Evolutionary conservation across 2,888 invertebrate genomes (phyloP), one percentile per base, ranked within the genome.

Genomic region (Drosophila tanythrix): DNA sequence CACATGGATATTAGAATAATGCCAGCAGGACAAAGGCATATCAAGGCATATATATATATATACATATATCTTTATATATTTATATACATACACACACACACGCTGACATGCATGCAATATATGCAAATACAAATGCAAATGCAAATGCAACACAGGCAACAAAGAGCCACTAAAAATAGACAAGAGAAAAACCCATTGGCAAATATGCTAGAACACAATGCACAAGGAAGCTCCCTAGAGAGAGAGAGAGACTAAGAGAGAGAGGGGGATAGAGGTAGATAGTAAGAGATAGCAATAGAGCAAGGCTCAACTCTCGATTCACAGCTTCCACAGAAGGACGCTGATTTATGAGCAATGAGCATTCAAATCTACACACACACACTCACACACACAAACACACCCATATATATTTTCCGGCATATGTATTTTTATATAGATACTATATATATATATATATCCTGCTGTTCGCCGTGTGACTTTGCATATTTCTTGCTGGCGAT

Each of bases 1-100:
- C 60, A 70, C 58, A 81, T 66, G 82, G 76, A 82, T 82, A 89
- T 84, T 84, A 84, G 88, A 84, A 89, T 84, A 89, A 89, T 82
- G 88, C 79, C 67, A 53, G 51, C 60, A 69, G 71, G 71, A 80
- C 80, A 80, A 79, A 76, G 82, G 64, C 64, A 65, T 75, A 85
- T 81, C 73, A 74, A 68, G 81, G 77, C 46, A 15, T 51, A 68
- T 68, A 57, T 33, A 61, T 51, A 52, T 50, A 64, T 36, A 31
- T 53, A 56, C 48, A 48, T 82, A 70, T 68, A 58, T 58, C 74
- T 73, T 36, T 31, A 64, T 63, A 59, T 21, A 76, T 79, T 68
- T 73, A 61, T 57, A 87, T 71, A 48, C 50, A 66, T 55, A 63
- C 27, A 62, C 51, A 66, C 33, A 56, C 57, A 46, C 25, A 53